Base-by-base conservation (phyloP, 1,140 invertebrate genomes). In the Zaprionus capensis region DNA sequence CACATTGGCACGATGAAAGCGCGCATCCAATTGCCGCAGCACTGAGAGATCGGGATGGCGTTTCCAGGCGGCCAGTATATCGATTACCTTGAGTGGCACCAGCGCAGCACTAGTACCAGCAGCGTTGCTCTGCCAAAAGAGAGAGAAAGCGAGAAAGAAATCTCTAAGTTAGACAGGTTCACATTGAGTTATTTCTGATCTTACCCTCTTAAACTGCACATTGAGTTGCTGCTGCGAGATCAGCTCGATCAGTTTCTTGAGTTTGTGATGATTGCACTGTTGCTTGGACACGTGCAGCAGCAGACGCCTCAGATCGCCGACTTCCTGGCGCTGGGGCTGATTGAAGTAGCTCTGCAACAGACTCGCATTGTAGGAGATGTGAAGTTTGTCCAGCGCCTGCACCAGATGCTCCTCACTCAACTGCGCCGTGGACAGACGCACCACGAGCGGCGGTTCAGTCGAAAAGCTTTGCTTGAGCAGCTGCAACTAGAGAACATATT, bases 321-420 rank as follows among this genome's bases (percentile, higher is more conserved):
- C 31, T 14, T 56, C 31, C 41, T 26, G n/a, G 34, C 9, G 12
- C 24, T 55, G 31, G 12, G 36, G 51, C 56, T 38, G 46, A 15
- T 90, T 68, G 31, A 91, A 91, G 55, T 84, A 87, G 26, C 46
- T 38, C 49, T 83, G 87, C 64, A 92, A 68, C 17, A 82, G 66
- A 11, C 81, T 68, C 51, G 73, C 73, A 56, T 92, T 85, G 62
- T 91, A 92, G 55, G 83, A 61, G 51, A 92, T 73, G 59, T 91
- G 72, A 72, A 92, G 77, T 71, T 90, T 82, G 57, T 92, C 87
- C 67, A 92, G 80, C 63, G 91, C 86, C 78, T 91, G 86, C 81
- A 90, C 76, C 81, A 92, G 69, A 59, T 82, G 72, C 56, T 82
- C 78, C 76, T 90, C 84, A 63, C 83, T 88, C 53, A 77, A 65